Evolutionary conservation across 2,113 vertebrate species (phyloP), one percentile per base, ranked within the genome.

Genomic region (Gallinago media): DNA sequence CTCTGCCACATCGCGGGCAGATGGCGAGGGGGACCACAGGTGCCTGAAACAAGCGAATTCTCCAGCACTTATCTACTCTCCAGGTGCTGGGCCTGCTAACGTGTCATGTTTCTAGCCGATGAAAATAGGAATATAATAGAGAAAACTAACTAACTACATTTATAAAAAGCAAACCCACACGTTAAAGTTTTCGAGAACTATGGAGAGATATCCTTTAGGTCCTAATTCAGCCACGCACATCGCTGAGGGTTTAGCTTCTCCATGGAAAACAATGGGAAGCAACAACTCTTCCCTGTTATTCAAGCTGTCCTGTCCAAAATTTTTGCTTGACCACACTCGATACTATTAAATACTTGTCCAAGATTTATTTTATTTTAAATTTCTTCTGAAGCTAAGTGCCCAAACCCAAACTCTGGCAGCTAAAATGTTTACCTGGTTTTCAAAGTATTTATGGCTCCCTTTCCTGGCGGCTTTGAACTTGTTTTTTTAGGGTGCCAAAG

Each of bases 401-500:
- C 77, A 74, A 94, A 90, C n/a, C 14, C 59, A 86, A 46, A 40
- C 31, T 65, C 68, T 84, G 54, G 65, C 85, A 95, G 56, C 27
- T 86, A 32, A 66, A 91, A 42, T 79, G 68, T 86, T 88, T 92
- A 85, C 67, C 90, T 81, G 47, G 21, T 81, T 91, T 92, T 36
- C 61, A 38, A 82, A 91, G n/a, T 77, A 82, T 67, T 81, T 88
- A 73, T 56, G 66, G 36, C 38, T 94, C 61, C 50, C 31, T 70
- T 88, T 52, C 31, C 32, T 11, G 59, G 34, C 40, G 81, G 32
- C 32, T 84, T 90, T 27, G 12, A 62, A 49, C 21, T 46, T 23
- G 12, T 36, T 19, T 42, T 44, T 75, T 73, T 47, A 55, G n/a
- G 52, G 63, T 74, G 61, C 42, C 75, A 71, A 74, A 83, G 65